A percentile compares a stretch with the other conserved stretches of the same genome.
These are phyloP conservation scores for Calidris pugnax DNA, from an alignment of 2,113 vertebrate species.

Conservation along the genomic window DNA sequence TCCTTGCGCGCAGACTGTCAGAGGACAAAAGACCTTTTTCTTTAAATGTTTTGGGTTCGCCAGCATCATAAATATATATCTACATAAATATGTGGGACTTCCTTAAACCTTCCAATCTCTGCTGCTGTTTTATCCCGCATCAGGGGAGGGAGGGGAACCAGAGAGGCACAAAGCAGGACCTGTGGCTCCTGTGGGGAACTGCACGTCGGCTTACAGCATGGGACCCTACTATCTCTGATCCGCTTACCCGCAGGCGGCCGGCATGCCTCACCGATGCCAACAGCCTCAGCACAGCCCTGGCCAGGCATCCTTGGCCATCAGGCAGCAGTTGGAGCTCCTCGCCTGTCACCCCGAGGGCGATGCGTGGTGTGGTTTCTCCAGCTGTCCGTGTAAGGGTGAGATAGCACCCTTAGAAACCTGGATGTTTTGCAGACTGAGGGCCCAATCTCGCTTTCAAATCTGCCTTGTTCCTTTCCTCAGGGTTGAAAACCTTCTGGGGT, in stretches of 20 bases:
- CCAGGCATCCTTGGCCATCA: neutral
- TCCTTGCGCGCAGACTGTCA: accelerated
- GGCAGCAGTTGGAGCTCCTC: slow-evolving; percentile 39
- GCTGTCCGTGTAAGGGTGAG: slow-evolving; percentile 15
- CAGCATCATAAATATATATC: neutral
- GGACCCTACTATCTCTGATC: slow-evolving; percentile 7
- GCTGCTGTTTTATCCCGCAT: neutral
- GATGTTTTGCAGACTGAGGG: neutral
- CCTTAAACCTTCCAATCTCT: neutral
- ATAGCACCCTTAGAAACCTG: slow-evolving; percentile 26
- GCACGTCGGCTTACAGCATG: neutral
- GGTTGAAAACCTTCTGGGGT: neutral
- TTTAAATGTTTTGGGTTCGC: neutral
- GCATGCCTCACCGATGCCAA: neutral
- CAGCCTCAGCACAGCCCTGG: slow-evolving; percentile 7
- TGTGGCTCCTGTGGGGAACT: neutral
- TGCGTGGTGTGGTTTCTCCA: slow-evolving; percentile 53
- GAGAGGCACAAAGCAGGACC: neutral
- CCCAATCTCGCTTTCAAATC: slow-evolving; percentile 34
- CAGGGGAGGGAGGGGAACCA: neutral
- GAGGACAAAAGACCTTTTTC: neutral
- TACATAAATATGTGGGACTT: neutral
- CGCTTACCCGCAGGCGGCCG: slow-evolving; percentile 12
- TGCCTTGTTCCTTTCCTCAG: neutral
- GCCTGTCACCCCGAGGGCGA: slow-evolving; percentile 55